A percentile compares a stretch with the other conserved stretches of the same genome.
Conservation (phyloP, 2,888 invertebrate species). For the Lacanobia wlatinum region DNA sequence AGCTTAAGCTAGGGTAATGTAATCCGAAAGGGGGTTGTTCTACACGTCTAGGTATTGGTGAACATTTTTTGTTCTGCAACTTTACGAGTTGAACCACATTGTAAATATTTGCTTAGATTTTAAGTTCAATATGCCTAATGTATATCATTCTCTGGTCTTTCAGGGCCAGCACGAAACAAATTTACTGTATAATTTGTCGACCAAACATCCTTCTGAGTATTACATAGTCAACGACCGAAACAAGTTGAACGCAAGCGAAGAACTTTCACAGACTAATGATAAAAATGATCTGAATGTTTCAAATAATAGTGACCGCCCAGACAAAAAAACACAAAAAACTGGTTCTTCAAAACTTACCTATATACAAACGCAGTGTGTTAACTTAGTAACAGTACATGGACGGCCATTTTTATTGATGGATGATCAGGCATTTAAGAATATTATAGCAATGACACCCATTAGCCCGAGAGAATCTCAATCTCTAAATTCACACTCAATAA, state of each 20-base stretch:
- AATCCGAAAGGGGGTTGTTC: no score
- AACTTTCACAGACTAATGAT: conserved; percentile 3
- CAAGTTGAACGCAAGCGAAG: neutral
- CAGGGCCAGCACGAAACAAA: conserved; percentile 1
- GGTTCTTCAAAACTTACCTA: neutral
- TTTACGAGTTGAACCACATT: no score
- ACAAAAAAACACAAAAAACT: neutral
- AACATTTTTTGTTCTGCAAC: no score
- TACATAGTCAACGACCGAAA: neutral
- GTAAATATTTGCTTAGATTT: no score
- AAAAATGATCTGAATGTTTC: conserved; percentile 2
- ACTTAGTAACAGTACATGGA: conserved; percentile 3
- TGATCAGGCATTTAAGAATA: neutral
- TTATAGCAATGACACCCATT: neutral
- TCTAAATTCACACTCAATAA: neutral
- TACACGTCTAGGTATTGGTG: no score
- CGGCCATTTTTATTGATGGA: conserved; percentile 3
- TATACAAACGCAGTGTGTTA: conserved; percentile 3
- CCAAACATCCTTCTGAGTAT: conserved; percentile 3
- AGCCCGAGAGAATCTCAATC: neutral
- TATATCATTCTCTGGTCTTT: neutral
- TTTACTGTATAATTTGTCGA: neutral
- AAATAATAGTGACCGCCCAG: conserved; percentile 4
- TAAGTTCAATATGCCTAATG: no score
- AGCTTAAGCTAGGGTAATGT: no score